Base-by-base conservation (phyloP, 2,888 invertebrate genomes). In the Drosophila suboccidentalis region DNA sequence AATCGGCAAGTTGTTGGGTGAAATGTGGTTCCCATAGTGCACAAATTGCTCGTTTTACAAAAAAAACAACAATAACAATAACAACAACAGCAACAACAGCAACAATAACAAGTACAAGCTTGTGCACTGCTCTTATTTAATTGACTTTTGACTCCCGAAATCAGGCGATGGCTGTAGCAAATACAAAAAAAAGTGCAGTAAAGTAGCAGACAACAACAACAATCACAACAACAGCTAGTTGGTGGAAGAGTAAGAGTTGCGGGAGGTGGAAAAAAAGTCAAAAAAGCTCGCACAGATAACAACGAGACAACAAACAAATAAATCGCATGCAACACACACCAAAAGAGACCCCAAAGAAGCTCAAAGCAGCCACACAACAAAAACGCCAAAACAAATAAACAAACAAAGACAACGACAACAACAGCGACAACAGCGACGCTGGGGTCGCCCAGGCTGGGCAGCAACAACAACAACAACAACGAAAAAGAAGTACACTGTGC, bases 121-220 rank as follows among this genome's bases (percentile, higher is more conserved):
- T 90, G 84, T 81, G 83, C 89, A 80, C 86, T 91, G 91, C 91
- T 90, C 91, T 90, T 90, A 90, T 90, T 90, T 90, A 90, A 90
- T 91, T 90, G 91, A 90, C 90, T 90, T 91, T 90, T 90, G 90
- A 90, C 90, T 90, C 89, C 87, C 83, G 84, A 84, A 86, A 89
- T 77, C 80, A 76, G 75, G 70, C 82, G 69, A 79, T 75, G 75
- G 53, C 80, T 70, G 69, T 62, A 80, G 11, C 29, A 55, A 34
- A 22, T 26, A 26, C 6, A 57, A 36, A 36, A 44, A 74, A 78
- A 69, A 75, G 61, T 67, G 68, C 74, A 81, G 55, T 43, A 66
- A 80, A 71, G 29, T 62, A 59, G 61, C 62, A 75, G 49, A 43
- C 63, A 64, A 53, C 51, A 66, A 47, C 64, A 60, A 19, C 51